Evolutionary conservation across 2,888 invertebrate species (phyloP), one percentile per base, ranked within the genome.

Genomic region (Scaptomyza tumidula): DNA sequence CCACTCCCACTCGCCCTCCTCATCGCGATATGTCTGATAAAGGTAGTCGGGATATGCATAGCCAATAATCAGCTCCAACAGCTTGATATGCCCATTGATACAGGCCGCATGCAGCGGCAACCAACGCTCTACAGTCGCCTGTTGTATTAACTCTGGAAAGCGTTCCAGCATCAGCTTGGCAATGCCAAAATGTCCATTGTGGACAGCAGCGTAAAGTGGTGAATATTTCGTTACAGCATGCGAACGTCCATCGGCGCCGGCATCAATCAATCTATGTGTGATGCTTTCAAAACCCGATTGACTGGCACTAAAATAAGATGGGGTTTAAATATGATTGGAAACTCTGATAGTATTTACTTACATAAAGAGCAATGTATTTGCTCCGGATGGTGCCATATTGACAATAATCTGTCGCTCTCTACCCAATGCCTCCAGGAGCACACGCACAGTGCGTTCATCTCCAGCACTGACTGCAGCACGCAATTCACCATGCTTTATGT

Each of bases 171-270:
- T 92, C 71, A 96, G 90, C 80, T 95, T 95, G 0, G 95, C 96
- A 64, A 98, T 96, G 48, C 96, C 95, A 72, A 93, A 92, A 89
- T 97, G 95, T 0, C 98, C 98, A 89, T 96, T 96, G 88, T 97
- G 97, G 71, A 96, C 96, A 4, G 98, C 97, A 58, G 97, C 96
- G 92, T 98, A 98, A 0, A 99, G 93, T 0, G 98, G 98, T 0
- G 98, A 97, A 92, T 98, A 98, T 88, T 96, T 96, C 2, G 98
- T 98, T 31, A 97, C 96, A 0, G 97, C 95, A 92, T 98, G 98
- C 35, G 96, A 95, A 57, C 98, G 94, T 0, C 97, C 97, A 93
- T 98, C 98, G 0, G 98, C 97, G 2, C 97, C 97, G 61, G 95
- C 93, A 16, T 95, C 95, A 46, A 99, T 92, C 33, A 99, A 93